A percentile compares a stretch with the other conserved stretches of the same genome.
Evolutionary conservation across 2,888 invertebrate genomes (phyloP).

Genomic region (Heliothis peltigera): DNA sequence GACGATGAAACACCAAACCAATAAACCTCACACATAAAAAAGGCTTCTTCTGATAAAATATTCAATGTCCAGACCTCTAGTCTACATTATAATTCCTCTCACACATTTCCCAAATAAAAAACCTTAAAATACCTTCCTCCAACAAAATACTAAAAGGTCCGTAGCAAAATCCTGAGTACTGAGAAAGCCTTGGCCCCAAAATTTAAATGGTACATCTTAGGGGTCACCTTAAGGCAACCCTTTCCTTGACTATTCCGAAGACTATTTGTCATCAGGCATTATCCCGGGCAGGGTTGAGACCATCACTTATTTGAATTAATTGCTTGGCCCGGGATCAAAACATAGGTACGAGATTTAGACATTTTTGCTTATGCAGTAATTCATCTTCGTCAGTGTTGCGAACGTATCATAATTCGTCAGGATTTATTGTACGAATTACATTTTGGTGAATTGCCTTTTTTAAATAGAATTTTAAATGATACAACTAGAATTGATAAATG

Average conservation of each 20-base stretch:
- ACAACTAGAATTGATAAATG: too few species aligned
- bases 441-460: slow-evolving; percentile 1
- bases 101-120: slow-evolving; percentile 18
- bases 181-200: slow-evolving; percentile 32
- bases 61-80: neutral
- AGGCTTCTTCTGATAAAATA: neutral
- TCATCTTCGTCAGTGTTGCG: slow-evolving; percentile 47
- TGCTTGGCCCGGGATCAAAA: slow-evolving; percentile 57
- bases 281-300: slow-evolving; percentile 57
- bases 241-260: slow-evolving; percentile 65
- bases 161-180: slow-evolving; percentile 36
- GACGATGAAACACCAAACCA: too few species aligned
- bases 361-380: slow-evolving; percentile 57
- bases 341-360: slow-evolving; percentile 51
- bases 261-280: slow-evolving; percentile 75
- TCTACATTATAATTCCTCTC: slow-evolving; percentile 2
- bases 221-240: slow-evolving; percentile 54
- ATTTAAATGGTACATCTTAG: slow-evolving; percentile 65
- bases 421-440: slow-evolving; percentile 13
- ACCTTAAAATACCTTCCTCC: slow-evolving; percentile 11
- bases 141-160: slow-evolving; percentile 15
- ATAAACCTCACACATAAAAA: too few species aligned
- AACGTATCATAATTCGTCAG: neutral
- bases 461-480: neutral
- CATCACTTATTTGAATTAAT: slow-evolving; percentile 69